These are phyloP conservation scores for Nephrocerus scutellatus DNA, from an alignment of 2,888 invertebrate species.

Conservation along the genomic window DNA sequence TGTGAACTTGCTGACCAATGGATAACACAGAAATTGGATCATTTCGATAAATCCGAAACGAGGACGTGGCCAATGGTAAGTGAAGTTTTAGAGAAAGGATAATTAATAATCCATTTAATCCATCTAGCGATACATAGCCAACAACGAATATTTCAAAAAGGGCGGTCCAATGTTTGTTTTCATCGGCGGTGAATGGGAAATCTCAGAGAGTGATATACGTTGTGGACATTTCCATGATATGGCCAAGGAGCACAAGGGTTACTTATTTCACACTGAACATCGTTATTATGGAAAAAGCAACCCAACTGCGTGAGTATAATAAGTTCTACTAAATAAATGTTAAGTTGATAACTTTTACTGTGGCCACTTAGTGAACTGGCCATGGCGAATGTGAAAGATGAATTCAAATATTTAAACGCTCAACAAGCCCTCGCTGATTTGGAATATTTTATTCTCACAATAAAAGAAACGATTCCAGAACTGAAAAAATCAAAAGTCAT, in stretches of 20 bases:
- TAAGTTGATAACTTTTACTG: no score
- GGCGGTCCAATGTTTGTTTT: conserved; percentile 58
- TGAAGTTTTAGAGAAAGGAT: conserved; percentile 24
- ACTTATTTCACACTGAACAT: conserved; percentile 71
- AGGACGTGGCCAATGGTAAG: conserved; percentile 51
- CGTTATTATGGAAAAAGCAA: conserved; percentile 71
- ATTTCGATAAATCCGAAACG: conserved; percentile 52
- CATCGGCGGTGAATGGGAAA: conserved; percentile 66
- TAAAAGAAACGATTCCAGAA: conserved; percentile 42
- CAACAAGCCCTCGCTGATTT: conserved; percentile 62
- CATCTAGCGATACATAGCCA: conserved; percentile 51
- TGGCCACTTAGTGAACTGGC: no score
- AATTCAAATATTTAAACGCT: conserved; percentile 55
- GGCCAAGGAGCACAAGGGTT: conserved; percentile 54
- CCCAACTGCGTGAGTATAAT: conserved; percentile 62
- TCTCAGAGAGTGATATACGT: conserved; percentile 53
- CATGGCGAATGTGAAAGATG: no score
- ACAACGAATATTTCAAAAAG: conserved; percentile 44
- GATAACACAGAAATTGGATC: conserved; percentile 54
- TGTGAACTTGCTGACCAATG: no score
- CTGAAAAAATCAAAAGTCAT: conserved; percentile 47
- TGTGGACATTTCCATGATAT: conserved; percentile 58
- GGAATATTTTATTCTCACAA: conserved; percentile 55
- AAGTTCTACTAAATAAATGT: no score
- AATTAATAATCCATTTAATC: no score